These are phyloP conservation scores for Biston stratarius DNA, from an alignment of 2,888 invertebrate genomes.

Conservation along the genomic window DNA sequence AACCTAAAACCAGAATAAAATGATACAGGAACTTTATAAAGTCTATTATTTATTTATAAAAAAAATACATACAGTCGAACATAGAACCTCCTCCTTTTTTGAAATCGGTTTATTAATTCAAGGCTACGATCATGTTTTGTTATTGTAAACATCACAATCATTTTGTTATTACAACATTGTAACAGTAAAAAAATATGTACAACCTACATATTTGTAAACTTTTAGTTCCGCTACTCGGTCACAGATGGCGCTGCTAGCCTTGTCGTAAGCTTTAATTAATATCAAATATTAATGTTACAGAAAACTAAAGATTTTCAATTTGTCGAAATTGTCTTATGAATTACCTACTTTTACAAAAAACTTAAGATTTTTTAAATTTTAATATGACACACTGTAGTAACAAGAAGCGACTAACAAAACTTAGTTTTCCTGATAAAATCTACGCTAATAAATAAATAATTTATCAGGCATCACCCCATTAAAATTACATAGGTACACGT, in stretches of 20 bases:
- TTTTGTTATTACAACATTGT: not conserved
- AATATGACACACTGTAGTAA: not conserved
- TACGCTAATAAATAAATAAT: not conserved
- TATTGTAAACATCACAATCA: not conserved
- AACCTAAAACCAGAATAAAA: no score
- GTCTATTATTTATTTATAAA: no score
- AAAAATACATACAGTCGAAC: no score
- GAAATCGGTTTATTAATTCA: not conserved
- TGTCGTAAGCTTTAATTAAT: not conserved
- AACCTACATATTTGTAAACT: not conserved
- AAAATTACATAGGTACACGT: not conserved
- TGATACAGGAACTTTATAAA: no score
- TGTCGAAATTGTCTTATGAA: not conserved
- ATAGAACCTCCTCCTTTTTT: no score
- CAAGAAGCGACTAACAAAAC: not conserved
- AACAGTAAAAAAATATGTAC: no score
- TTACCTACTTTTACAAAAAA: not conserved
- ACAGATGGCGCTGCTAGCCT: conserved; percentile 67
- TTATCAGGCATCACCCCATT: not conserved
- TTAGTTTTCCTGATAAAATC: not conserved
- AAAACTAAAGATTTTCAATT: not conserved
- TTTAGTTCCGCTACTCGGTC: conserved; percentile 63
- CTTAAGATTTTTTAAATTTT: not conserved
- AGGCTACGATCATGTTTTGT: not conserved
- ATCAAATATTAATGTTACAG: no score